Percentiles rank a stretch among this genome's conserved stretches.
Evolutionary conservation across 1,140 invertebrate species (phyloP).

Genomic region (Brachionus plicatilis): DNA sequence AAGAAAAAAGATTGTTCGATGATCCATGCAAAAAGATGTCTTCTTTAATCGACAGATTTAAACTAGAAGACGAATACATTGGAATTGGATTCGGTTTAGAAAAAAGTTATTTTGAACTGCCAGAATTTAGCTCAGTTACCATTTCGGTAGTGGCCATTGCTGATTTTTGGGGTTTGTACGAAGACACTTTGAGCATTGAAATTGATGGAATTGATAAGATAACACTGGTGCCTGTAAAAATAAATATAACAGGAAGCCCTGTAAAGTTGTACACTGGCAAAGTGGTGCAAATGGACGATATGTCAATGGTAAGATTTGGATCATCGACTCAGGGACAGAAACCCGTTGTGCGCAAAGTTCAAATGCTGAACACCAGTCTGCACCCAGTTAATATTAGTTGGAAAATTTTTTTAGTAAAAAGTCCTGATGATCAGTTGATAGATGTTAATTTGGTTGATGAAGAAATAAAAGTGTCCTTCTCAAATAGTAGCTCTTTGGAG

Average conservation of each 20-base stretch:
- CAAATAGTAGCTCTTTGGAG: not conserved
- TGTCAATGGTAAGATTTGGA: slow-evolving; percentile 22
- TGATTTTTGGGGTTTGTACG: slow-evolving; percentile 11
- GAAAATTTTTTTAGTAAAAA: slow-evolving; percentile 6
- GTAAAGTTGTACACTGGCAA: slow-evolving; percentile 23
- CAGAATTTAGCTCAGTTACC: not conserved
- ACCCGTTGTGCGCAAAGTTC: not conserved
- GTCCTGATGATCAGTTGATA: not conserved
- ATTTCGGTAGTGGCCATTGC: not conserved
- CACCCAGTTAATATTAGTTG: not conserved
- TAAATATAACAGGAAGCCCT: not conserved
- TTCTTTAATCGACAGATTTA: not conserved
- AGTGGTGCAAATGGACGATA: slow-evolving; percentile 7
- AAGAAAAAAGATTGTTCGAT: not conserved
- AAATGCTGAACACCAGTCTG: not conserved
- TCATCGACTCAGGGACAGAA: not conserved
- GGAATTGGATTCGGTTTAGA: slow-evolving; percentile 20
- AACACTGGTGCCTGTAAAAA: not conserved
- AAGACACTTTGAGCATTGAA: not conserved
- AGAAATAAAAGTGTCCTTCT: not conserved
- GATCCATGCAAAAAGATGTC: not conserved
- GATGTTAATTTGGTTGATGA: not conserved
- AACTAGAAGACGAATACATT: not conserved
- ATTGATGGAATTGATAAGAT: not conserved
- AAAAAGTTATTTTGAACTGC: slow-evolving; percentile 1